A percentile compares a stretch with the other conserved stretches of the same genome.
phyloP scores from a whole-genome alignment of 2,113 vertebrate species.

The Connochaetes taurinus region DNA sequence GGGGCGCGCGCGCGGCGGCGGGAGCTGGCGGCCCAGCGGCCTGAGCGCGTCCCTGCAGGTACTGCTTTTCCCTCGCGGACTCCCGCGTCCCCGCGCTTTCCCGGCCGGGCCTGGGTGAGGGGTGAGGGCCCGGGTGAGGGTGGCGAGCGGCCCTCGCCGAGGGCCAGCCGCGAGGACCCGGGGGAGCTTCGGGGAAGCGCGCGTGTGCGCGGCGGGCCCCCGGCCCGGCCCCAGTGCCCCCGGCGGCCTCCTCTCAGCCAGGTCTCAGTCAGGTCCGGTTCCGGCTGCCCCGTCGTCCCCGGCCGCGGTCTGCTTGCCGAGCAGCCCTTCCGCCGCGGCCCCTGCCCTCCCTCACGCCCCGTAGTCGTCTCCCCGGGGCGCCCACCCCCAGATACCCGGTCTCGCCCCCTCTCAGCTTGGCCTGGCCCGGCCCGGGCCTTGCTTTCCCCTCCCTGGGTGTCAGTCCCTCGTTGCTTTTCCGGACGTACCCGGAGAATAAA shows the following conservation, averaged over 20 bases:
- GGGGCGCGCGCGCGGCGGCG: neutral
- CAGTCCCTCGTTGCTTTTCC: neutral
- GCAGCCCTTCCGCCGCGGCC: neutral
- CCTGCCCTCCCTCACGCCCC: neutral
- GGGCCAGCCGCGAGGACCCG: neutral
- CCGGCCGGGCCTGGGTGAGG: neutral
- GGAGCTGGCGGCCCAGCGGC: rapidly evolving
- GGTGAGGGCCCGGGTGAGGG: neutral
- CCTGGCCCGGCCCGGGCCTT: neutral
- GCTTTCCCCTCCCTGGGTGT: neutral
- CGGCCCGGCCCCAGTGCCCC: neutral
- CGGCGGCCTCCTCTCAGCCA: neutral
- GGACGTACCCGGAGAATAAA: neutral
- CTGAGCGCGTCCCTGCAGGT: neutral
- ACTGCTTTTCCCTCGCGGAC: neutral
- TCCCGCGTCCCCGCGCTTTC: neutral
- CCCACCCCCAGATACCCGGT: neutral
- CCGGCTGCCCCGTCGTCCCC: neutral
- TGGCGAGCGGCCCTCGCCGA: neutral
- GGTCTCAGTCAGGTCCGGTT: neutral
- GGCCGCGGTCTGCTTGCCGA: neutral
- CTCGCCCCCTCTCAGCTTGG: neutral
- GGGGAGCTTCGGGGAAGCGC: neutral
- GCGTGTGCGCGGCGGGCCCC: neutral
- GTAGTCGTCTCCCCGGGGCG: rapidly evolving